Conservation (phyloP, 2,113 vertebrate genomes). For the Miniopterus natalensis region DNA sequence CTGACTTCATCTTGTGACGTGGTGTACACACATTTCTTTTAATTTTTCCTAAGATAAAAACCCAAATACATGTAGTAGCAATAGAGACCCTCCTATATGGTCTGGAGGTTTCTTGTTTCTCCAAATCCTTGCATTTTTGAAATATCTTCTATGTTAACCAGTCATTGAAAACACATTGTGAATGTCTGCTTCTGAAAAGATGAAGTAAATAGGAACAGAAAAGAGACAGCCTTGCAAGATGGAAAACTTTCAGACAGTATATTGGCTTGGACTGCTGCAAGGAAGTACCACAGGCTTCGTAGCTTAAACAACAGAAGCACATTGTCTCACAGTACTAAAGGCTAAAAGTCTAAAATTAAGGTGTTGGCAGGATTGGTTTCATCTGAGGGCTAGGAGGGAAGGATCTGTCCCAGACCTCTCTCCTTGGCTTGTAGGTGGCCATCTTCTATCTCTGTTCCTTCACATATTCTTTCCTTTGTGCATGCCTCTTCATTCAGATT, state of each 20-base stretch:
- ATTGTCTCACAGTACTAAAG: neutral
- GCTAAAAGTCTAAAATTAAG: neutral
- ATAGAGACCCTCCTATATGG: neutral
- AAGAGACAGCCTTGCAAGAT: neutral
- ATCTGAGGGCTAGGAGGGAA: neutral
- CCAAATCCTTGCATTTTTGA: conserved; percentile 1
- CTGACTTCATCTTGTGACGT: neutral
- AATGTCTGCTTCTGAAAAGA: conserved; percentile 4
- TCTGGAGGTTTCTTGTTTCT: neutral
- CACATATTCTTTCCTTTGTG: neutral
- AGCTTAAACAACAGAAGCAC: neutral
- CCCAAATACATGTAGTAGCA: neutral
- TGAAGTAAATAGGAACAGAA: neutral
- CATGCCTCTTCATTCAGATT: neutral
- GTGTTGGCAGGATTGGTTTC: neutral
- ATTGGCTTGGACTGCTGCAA: neutral
- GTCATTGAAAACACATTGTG: neutral
- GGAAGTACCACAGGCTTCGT: neutral
- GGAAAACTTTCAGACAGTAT: neutral
- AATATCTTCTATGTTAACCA: conserved; percentile 36
- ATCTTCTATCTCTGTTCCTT: neutral
- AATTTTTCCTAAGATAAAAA: conserved; percentile 27
- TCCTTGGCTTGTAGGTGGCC: neutral
- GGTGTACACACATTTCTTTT: neutral
- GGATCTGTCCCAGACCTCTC: neutral